Base-by-base conservation (phyloP, 2,888 invertebrate species). In the Drosophila tripunctata region DNA sequence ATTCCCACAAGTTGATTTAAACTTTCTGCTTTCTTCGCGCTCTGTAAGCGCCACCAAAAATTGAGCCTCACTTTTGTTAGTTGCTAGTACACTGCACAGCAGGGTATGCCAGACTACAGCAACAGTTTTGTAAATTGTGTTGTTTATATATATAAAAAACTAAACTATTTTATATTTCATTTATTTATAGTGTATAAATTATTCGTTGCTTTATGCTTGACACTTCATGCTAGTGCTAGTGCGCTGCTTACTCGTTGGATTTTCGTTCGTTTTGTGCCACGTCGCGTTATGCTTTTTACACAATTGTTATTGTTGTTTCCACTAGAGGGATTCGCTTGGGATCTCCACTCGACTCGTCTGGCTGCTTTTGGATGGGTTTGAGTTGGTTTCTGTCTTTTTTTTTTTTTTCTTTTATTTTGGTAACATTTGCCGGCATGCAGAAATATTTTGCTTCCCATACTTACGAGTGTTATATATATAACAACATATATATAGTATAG, bases 1-100 rank as follows among this genome's bases (percentile, higher is more conserved):
- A 88, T 83, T 83, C 88, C 83, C 89, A 83, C 88, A 75, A 86
- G 87, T 87, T 88, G 87, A 88, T 81, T 87, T 88, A 88, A 87
- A 87, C 87, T 88, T 87, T 81, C 68, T 78, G 75, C 67, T 52
- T 67, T 50, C 58, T 54, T 55, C 40, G 67, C 44, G 67, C 43
- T 62, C 31, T 72, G 62, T 38, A 44, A 55, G 68, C 35, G 31
- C 52, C 56, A 65, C 60, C 65, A 76, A 58, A 70, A 76, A 67
- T 76, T 76, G 71, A 65, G 75, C 75, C 71, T 57, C 6, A 31
- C 50, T 52, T 68, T 66, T 77, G 67, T 69, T 68, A 74, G 78
- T 69, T 76, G 35, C n/a, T 31, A 31, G 3, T 12, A 21, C 31
- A 21, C 14, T 8, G 0, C 12, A 8, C 4, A 10, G 4, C 3